These are phyloP conservation scores for Dryobates pubescens DNA, from an alignment of 2,797 vertebrate genomes.

Conservation along the genomic window DNA sequence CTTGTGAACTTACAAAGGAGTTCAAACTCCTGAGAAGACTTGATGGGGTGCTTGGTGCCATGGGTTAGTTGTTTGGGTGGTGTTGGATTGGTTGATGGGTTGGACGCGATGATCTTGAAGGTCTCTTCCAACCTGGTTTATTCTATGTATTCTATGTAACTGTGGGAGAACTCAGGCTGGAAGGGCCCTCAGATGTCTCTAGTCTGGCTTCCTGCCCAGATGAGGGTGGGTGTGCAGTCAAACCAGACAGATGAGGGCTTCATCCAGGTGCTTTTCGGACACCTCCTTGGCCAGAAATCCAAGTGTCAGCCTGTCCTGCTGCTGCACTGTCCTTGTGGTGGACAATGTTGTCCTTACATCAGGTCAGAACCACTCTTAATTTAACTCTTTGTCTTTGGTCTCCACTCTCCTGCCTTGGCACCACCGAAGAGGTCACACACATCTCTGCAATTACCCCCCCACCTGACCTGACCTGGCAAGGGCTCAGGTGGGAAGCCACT, in stretches of 20 bases:
- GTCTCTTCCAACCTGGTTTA: too few relatives aligned
- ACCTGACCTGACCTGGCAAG: fast-evolving
- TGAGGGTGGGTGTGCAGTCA: fast-evolving
- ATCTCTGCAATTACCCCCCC: fast-evolving
- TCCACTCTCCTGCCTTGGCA: too few relatives aligned
- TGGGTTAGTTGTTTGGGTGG: too few relatives aligned
- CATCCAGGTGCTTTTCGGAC: not conserved
- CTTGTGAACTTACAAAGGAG: not conserved
- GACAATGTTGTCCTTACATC: not conserved
- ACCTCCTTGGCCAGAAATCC: not conserved
- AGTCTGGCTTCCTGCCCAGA: not conserved
- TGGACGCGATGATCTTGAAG: too few relatives aligned
- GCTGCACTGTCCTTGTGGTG: not conserved
- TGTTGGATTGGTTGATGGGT: too few relatives aligned
- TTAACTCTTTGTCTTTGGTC: not conserved
- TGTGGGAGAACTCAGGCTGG: not conserved
- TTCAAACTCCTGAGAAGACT: too few relatives aligned
- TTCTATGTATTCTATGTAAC: too few relatives aligned
- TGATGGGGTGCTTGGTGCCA: too few relatives aligned
- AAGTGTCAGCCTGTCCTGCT: fast-evolving
- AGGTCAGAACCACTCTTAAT: not conserved
- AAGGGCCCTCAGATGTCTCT: not conserved
- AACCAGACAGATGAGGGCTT: not conserved
- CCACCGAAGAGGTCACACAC: not conserved
- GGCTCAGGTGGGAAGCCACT: fast-evolving